Evolutionary conservation across 1,140 invertebrate genomes (phyloP), one percentile per base, ranked within the genome.

Genomic region (Anthonomus grandis): DNA sequence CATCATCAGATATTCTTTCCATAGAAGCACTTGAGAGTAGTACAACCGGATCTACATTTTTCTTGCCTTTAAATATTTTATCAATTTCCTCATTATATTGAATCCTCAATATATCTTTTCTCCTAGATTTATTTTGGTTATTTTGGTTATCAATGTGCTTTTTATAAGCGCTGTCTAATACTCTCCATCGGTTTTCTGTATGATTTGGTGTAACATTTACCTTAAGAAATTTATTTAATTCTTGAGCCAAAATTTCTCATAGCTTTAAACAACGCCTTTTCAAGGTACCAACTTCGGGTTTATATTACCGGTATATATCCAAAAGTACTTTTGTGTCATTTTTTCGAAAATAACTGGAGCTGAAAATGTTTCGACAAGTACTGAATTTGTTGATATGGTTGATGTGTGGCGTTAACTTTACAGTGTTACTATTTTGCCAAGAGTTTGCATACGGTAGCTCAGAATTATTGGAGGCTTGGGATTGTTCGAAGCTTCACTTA

Each of bases 101-200:
- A n/a, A n/a, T n/a, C n/a, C n/a, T 59, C 52, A 41, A 63, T 15
- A 9, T 13, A n/a, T n/a, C n/a, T n/a, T n/a, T n/a, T n/a, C 31
- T 46, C 50, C 51, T 50, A 36, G 2, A 46, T 57, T 57, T 45
- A 48, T 6, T 52, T 57, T 22, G 61, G 38, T 51, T 57, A 23
- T 38, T 55, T 38, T 55, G 25, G 31, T 60, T 60, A 23, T 59
- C 50, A n/a, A 59, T 38, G 52, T 46, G 44, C 24, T 55, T 62
- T 54, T 59, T 62, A 36, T 59, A 59, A 36, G 44, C 39, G n/a
- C 47, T 25, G 15, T 62, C 56, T 15, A 62, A 31, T 21, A 62
- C 60, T 47, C 42, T 51, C 50, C 60, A 58, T 38, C 21, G 51
- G 37, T 62, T 62, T 57, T 62, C 59, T n/a, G n/a, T n/a, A n/a